phyloP scores from a whole-genome alignment of 2,888 invertebrate genomes.

The Dorcus hopei region DNA sequence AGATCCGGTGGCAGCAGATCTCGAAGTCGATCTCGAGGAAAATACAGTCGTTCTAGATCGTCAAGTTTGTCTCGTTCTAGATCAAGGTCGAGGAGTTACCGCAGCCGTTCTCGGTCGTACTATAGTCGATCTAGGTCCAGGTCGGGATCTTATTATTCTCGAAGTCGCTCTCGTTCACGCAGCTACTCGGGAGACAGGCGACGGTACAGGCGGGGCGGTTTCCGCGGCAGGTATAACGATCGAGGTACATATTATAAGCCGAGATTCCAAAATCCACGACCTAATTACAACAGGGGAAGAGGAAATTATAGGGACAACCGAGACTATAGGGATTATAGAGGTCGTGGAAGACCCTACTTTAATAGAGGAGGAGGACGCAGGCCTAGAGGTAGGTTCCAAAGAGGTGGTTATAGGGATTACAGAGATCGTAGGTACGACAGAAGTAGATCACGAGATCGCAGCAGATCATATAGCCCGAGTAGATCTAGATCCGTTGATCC shows the following conservation, averaged over 20 bases:
- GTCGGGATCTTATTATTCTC: slow-evolving; percentile 55
- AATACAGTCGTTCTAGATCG: slow-evolving; percentile 42
- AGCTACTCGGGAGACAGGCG: slow-evolving; percentile 57
- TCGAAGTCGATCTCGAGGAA: slow-evolving; percentile 61
- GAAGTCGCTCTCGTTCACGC: slow-evolving; percentile 58
- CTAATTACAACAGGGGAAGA: slow-evolving; percentile 47
- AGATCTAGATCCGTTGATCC: slow-evolving; percentile 47
- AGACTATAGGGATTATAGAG: slow-evolving; percentile 42
- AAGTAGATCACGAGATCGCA: slow-evolving; percentile 54
- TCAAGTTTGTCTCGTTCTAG: slow-evolving; percentile 53
- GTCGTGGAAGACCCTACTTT: slow-evolving; percentile 45
- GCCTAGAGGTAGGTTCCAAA: slow-evolving; percentile 18
- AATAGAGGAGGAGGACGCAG: slow-evolving; percentile 31
- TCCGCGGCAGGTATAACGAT: slow-evolving; percentile 53
- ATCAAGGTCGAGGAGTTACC: slow-evolving; percentile 48
- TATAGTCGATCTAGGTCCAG: slow-evolving; percentile 54
- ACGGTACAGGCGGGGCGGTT: slow-evolving; percentile 51
- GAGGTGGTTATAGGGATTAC: slow-evolving; percentile 61
- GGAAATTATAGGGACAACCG: slow-evolving; percentile 44
- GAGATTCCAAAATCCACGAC: slow-evolving; percentile 64
- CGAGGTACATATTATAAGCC: slow-evolving; percentile 79
- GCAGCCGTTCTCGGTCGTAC: slow-evolving; percentile 60
- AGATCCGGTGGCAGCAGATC: slow-evolving; percentile 54
- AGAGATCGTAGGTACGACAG: slow-evolving; percentile 63
- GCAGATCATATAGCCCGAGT: slow-evolving; percentile 52